Evolutionary conservation across 2,888 invertebrate species (phyloP), one percentile per base, ranked within the genome.

Genomic region (Pogonocherus hispidulus): DNA sequence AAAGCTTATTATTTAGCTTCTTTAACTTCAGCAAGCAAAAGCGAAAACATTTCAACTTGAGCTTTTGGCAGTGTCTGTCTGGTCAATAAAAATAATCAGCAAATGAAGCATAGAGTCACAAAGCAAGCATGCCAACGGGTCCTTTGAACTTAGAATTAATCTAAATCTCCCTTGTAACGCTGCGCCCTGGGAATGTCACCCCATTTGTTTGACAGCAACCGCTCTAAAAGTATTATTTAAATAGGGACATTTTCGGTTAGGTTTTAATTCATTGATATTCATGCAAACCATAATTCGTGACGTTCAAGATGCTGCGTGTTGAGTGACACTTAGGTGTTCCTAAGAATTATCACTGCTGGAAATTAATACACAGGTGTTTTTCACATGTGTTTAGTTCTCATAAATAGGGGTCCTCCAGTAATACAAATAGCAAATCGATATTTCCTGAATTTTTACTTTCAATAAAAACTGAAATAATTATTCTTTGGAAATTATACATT

Each of bases 61-160:
- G 63, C 67, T 66, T 72, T 63, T 35, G 66, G 49, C 67, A 66
- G 66, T 70, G 67, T 67, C 72, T 72, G 69, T 76, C 77, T 79
- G 81, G 81, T 80, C 81, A 81, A 79, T 81, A 80, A 80, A 81
- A 80, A 81, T 81, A 82, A 82, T 82, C 80, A 80, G 80, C 79
- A 81, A 81, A 82, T 82, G 81, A 82, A 79, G 79, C 82, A 79
- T 80, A 78, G 72, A 80, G 81, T 80, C 79, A 79, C 79, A 81
- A 81, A 81, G 81, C 81, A 80, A 80, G 81, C 79, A 81, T 79
- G 78, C 79, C 78, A 78, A 78, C 76, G 80, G 80, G 76, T 79
- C 80, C 82, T 82, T 82, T 82, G 82, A 82, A 82, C 82, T 81
- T 78, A 73, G 78, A 80, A 81, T 80, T 81, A 81, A 81, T 81